Evolutionary conservation across 2,888 invertebrate genomes (phyloP).

Genomic region (Mythimna pallens): DNA sequence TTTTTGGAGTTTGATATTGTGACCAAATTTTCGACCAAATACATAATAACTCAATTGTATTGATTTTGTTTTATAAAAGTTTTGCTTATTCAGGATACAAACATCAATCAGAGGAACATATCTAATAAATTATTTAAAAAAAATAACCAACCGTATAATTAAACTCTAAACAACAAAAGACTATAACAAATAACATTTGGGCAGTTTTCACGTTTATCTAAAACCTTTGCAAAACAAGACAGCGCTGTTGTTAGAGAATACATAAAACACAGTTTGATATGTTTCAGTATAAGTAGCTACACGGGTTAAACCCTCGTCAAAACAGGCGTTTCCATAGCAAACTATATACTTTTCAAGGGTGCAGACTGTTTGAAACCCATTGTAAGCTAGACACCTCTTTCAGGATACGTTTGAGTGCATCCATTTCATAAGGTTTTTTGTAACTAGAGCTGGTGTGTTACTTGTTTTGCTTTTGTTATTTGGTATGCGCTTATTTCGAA

Average conservation of each 20-base stretch:
- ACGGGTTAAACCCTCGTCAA: constrained; percentile 65
- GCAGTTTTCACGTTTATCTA: constrained; percentile 11
- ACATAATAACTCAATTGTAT: constrained; percentile 45
- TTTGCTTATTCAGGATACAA: constrained; percentile 32
- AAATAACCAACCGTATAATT: no score
- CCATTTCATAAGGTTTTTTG: constrained; percentile 2
- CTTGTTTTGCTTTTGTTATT: neutral
- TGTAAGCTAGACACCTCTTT: constrained; percentile 39
- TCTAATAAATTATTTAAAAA: neutral
- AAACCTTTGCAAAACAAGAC: constrained; percentile 4
- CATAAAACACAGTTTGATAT: constrained; percentile 68
- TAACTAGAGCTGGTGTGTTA: neutral
- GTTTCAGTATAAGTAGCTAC: constrained; percentile 63
- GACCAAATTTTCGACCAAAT: constrained; percentile 26
- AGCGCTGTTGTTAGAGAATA: constrained; percentile 26
- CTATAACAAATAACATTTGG: neutral
- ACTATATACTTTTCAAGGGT: constrained; percentile 59
- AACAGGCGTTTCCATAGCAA: constrained; percentile 62
- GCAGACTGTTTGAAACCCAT: constrained; percentile 33
- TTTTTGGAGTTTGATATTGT: constrained; percentile 28
- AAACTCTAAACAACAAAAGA: neutral
- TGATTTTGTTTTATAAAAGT: constrained; percentile 18
- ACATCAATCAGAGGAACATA: neutral
- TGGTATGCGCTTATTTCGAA: neutral
- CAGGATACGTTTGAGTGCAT: constrained; percentile 29